Base-by-base conservation (phyloP, 2,797 vertebrate genomes). In the Mus minutoides region DNA sequence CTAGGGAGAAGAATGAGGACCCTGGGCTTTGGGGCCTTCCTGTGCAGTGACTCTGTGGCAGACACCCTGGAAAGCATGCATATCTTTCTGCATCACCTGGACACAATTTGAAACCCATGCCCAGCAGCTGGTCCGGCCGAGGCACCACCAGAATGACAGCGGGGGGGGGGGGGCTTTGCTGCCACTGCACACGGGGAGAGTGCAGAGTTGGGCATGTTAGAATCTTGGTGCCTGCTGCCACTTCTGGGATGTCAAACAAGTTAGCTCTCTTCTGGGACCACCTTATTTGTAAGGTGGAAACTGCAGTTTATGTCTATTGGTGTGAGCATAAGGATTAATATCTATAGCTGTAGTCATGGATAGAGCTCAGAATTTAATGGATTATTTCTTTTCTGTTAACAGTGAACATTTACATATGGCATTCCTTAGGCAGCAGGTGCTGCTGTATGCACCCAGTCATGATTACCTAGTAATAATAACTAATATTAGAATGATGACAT, bases 281-380 rank as follows among this genome's bases (percentile, higher is more conserved):
- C 29, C 49, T 82, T 56, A 64, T 69, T 16, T 73, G 9, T 11
- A 58, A 92, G 64, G 52, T 84, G 64, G 62, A 78, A 19, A 92
- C 64, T 77, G 40, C 37, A 62, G 7, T 76, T 93, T 75, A n/a
- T 94, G 95, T 93, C 52, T 93, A 46, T 19, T 82, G 58, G 6
- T 16, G 7, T 88, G 82, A 52, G 90, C 69, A 31, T 92, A 43
- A 85, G 1, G 31, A 90, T 77, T 56, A 94, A 56, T 46, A 73
- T 7, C 56, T 91, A 73, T 62, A 49, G 2, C 92, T 40, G 77
- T 2, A 58, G 16, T 34, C 92, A 54, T 67, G 0, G 5, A 22
- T 56, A 73, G 46, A 52, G 26, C 37, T 73, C 80, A 7, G 54
- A 67, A 43, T 29, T 58, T 62, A 69, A 85, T 3, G 52, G 40